Base-by-base conservation (phyloP, 2,113 vertebrate species). In the Clarias magur region DNA sequence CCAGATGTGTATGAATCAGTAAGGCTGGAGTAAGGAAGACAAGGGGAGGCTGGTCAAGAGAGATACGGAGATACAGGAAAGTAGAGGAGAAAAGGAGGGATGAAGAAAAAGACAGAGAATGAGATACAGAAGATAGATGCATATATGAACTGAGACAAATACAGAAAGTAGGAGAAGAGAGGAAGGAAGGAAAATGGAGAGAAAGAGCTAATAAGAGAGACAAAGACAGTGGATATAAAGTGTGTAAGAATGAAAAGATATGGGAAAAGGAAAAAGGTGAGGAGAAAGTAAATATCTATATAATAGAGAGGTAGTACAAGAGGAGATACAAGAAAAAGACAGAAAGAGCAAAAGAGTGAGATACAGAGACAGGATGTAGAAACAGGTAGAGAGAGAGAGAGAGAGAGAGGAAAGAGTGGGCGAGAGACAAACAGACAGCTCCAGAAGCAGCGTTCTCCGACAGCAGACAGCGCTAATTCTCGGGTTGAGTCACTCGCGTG, bases 381-480 rank as follows among this genome's bases (percentile, higher is more conserved):
- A 65, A 13, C 12, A 82, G 62, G 59, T 3, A 72, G 34, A 70
- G 82, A 78, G 17, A 57, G 48, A 85, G 90, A 42, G 84, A 60
- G 27, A 89, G n/a, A 72, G 65, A 38, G 12, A 11, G 67, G 83
- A 56, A n/a, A 59, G 57, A 25, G 79, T 81, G 79, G 78, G 79
- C 57, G 34, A 62, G 30, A 38, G 57, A 81, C 59, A 81, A 76
- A 84, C n/a, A 78, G 68, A 90, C 82, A 79, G 73, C 60, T 85
- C 42, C 75, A 80, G 84, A 27, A 86, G 72, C 60, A 65, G 59
- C 27, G 72, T 63, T 85, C 84, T 85, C 84, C 60, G 7, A 85
- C 56, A 79, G 85, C 82, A 85, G 76, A 88, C 78, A 82, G 72
- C 21, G 62, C 59, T 68, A 83, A 87, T 68, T 88, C 67, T 89